These are phyloP conservation scores for Drosophila macrospina DNA, from an alignment of 2,888 invertebrate species.

Conservation along the genomic window DNA sequence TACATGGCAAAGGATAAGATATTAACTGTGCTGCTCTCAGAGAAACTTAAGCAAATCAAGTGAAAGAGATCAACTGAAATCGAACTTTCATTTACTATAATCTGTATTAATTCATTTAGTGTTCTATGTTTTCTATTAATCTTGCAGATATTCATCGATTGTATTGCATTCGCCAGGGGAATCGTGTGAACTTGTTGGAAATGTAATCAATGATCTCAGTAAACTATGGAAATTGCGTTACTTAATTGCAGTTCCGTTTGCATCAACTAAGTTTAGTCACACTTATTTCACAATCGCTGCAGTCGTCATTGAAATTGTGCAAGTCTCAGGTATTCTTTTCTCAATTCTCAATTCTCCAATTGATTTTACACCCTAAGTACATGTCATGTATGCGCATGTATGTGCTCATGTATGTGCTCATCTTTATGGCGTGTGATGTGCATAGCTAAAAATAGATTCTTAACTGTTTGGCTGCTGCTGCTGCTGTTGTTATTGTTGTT, in stretches of 20 bases:
- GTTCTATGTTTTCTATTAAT: too few relatives aligned
- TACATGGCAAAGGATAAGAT: neutral
- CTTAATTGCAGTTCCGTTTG: constrained; percentile 58
- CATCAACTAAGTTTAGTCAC: constrained; percentile 42
- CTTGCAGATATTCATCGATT: too few relatives aligned
- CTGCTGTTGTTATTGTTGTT: constrained; percentile 24
- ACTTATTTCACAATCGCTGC: constrained; percentile 54
- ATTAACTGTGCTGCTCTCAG: neutral
- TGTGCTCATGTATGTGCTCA: constrained; percentile 71
- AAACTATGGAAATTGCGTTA: constrained; percentile 1
- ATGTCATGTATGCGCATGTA: constrained; percentile 7
- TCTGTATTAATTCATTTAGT: too few relatives aligned
- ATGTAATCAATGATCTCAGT: constrained; percentile 1
- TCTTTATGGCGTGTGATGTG: constrained; percentile 43
- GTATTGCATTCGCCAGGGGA: neutral
- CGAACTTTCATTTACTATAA: too few relatives aligned
- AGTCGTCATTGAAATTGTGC: constrained; percentile 44
- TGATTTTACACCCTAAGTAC: constrained; percentile 15
- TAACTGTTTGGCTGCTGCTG: constrained; percentile 18
- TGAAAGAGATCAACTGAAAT: too few relatives aligned
- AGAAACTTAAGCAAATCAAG: too few relatives aligned
- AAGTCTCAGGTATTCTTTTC: constrained; percentile 25
- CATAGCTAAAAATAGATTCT: constrained; percentile 58
- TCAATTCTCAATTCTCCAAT: constrained; percentile 2
- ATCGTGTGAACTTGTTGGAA: neutral